Evolutionary conservation across 2,113 vertebrate genomes (phyloP).

Genomic region (Sminthopsis crassicaudata): DNA sequence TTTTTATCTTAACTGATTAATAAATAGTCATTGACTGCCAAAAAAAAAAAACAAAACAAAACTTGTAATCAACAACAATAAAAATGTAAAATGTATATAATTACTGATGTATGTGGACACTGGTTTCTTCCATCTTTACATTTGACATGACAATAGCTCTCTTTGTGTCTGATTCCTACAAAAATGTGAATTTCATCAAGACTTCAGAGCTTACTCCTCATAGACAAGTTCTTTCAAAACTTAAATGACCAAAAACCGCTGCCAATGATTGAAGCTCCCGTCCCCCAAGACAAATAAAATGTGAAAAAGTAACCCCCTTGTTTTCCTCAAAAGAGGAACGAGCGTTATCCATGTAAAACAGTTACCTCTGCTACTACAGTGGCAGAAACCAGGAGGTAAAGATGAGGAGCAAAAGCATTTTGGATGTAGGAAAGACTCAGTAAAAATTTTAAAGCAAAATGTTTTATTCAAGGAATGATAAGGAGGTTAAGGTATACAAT

Average conservation of each 20-base stretch:
- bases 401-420: neutral
- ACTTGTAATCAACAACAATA: too few relatives aligned
- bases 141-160: neutral
- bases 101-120: neutral
- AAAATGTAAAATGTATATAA: neutral
- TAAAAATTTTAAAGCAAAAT: neutral
- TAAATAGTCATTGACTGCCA: neutral
- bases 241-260: neutral
- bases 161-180: neutral
- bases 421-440: neutral
- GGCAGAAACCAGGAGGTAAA: neutral
- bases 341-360: neutral
- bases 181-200: neutral
- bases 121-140: neutral
- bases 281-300: neutral
- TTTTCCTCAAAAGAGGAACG: neutral
- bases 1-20: neutral
- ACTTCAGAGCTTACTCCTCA: neutral
- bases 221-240: neutral
- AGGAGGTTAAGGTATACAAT: neutral
- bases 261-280: neutral
- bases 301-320: neutral
- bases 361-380: neutral
- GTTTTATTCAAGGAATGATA: neutral
- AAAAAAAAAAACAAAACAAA: too few relatives aligned